Evolutionary conservation across 2,797 vertebrate species (phyloP).

Genomic region (Epinephelus coioides): DNA sequence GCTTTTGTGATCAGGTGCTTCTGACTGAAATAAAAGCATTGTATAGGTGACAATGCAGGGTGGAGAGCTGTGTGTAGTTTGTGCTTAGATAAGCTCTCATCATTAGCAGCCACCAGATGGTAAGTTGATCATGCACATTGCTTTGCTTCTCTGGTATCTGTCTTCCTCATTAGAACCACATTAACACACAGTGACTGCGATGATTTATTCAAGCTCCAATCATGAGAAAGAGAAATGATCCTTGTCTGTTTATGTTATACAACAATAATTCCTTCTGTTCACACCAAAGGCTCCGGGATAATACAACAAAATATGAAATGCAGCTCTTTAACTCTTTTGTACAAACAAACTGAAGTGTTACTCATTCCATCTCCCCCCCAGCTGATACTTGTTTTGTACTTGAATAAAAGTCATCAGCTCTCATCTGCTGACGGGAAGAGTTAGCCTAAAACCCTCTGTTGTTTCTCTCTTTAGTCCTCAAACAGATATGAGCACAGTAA

Average conservation of each 20-base stretch:
- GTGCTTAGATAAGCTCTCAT: conserved; percentile 70
- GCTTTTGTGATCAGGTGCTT: conserved; percentile 28
- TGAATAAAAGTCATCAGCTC: background rate
- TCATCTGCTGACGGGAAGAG: conserved; percentile 3
- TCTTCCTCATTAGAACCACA: conserved; percentile 61
- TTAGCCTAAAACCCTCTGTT: background rate
- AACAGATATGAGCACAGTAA: conserved; percentile 35
- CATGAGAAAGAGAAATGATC: conserved; percentile 9
- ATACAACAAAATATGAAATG: background rate
- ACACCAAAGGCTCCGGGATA: conserved; percentile 13
- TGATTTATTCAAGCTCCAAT: conserved; percentile 40
- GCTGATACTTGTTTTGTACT: conserved; percentile 21
- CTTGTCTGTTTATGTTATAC: conserved; percentile 4
- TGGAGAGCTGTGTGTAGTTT: conserved; percentile 45
- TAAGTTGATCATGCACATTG: conserved; percentile 71
- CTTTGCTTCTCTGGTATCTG: conserved; percentile 63
- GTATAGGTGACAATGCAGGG: conserved; percentile 55
- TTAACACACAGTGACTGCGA: conserved; percentile 23
- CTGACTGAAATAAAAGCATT: conserved; percentile 23
- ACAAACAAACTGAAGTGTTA: conserved; percentile 12
- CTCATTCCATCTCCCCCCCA: conserved; percentile 18
- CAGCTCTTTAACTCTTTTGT: background rate
- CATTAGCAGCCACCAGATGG: conserved; percentile 77
- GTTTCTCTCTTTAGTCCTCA: conserved; percentile 9
- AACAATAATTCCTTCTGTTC: conserved; percentile 13